Percentiles rank a stretch among this genome's conserved stretches.
These are phyloP conservation scores for Macrophya annulata DNA, from an alignment of 2,888 invertebrate genomes.

Conservation along the genomic window DNA sequence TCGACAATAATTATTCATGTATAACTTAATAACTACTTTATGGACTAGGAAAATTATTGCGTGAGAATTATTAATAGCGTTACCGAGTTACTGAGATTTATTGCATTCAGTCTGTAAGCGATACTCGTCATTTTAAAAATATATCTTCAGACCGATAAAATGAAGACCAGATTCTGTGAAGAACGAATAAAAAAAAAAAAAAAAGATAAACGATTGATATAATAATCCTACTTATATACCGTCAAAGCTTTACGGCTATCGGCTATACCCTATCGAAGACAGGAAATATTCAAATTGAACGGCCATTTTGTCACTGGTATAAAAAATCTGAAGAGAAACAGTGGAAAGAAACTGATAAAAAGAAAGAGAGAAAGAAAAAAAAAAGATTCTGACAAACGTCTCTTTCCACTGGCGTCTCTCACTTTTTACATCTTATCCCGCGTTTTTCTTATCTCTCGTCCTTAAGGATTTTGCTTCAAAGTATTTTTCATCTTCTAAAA, in stretches of 20 bases:
- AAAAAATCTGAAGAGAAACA: neutral
- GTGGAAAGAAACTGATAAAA: constrained; percentile 7
- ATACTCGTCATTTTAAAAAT: neutral
- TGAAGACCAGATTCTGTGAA: too few species aligned
- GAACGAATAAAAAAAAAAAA: too few species aligned
- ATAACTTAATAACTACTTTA: neutral
- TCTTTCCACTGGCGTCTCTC: constrained; percentile 41
- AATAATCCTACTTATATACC: too few species aligned
- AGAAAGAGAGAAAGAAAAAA: constrained; percentile 10
- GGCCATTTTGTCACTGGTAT: constrained; percentile 30
- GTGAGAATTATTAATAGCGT: neutral
- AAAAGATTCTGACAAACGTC: constrained; percentile 50
- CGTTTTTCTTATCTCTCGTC: constrained; percentile 17
- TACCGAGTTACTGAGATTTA: neutral
- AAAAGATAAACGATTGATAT: too few species aligned
- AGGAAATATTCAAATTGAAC: constrained; percentile 64
- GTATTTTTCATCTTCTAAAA: neutral
- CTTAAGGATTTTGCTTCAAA: constrained; percentile 5
- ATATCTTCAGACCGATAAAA: neutral
- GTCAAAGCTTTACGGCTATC: too few species aligned
- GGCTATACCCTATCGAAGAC: constrained; percentile 52
- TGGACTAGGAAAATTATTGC: neutral
- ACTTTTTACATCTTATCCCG: neutral
- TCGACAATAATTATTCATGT: neutral
- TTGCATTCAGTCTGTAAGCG: neutral